These are phyloP conservation scores for Cyanoliseus patagonus DNA, from an alignment of 2,113 vertebrate genomes.

Conservation along the genomic window DNA sequence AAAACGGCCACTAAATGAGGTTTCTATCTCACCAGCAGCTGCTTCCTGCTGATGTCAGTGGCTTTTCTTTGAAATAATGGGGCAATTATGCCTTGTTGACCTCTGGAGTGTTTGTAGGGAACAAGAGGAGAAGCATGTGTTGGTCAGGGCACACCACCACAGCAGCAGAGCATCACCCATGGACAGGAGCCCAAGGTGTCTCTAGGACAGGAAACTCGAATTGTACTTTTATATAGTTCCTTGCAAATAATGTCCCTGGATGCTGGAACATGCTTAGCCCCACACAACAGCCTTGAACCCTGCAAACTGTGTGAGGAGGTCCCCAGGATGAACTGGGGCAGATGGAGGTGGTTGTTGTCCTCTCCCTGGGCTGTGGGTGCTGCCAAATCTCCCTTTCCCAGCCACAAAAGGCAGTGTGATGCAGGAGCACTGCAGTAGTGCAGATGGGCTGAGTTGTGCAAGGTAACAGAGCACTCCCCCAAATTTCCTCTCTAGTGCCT, in stretches of 20 bases:
- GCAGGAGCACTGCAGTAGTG: fast-evolving
- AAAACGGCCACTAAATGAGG: not conserved
- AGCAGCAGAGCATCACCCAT: not conserved
- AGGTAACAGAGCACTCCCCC: constrained; percentile 1
- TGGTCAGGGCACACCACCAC: not conserved
- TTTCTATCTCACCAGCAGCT: not conserved
- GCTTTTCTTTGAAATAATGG: constrained; percentile 25
- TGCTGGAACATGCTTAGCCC: not conserved
- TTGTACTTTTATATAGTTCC: not conserved
- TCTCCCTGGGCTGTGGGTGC: not conserved
- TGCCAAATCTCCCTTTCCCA: not conserved
- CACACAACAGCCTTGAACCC: fast-evolving
- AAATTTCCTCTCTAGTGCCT: not conserved
- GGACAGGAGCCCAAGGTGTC: not conserved
- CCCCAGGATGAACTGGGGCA: not conserved
- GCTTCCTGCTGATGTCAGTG: not conserved
- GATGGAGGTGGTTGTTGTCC: not conserved
- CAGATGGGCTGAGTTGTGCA: constrained; percentile 46
- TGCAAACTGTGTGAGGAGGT: not conserved
- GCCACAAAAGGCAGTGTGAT: fast-evolving
- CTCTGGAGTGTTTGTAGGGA: not conserved
- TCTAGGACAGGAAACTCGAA: not conserved
- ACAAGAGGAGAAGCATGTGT: not conserved
- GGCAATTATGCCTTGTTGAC: not conserved
- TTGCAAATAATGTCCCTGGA: not conserved